These are phyloP conservation scores for Apamea monoglypha DNA, from an alignment of 2,888 invertebrate species.

Conservation along the genomic window DNA sequence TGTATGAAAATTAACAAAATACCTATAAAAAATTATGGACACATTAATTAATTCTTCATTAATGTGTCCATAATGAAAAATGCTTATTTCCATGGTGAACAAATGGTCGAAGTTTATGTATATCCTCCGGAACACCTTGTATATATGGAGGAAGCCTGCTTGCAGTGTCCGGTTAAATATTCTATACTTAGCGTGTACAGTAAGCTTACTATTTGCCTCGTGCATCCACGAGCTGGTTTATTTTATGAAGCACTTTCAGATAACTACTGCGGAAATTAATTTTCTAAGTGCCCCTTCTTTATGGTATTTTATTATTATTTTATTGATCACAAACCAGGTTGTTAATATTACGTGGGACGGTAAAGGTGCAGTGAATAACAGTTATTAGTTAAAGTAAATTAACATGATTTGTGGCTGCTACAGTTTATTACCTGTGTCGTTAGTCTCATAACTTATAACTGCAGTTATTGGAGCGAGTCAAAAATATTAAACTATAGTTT, in stretches of 20 bases:
- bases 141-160: neutral
- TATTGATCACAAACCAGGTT: slow-evolving; percentile 25
- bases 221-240: slow-evolving; percentile 4
- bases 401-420: slow-evolving; percentile 48
- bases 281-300: slow-evolving; percentile 14
- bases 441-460: slow-evolving; percentile 33
- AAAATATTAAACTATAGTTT: slow-evolving; percentile 3
- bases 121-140: no score
- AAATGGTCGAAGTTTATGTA: no score
- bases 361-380: slow-evolving; percentile 31
- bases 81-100: no score
- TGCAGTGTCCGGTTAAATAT: neutral
- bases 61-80: no score
- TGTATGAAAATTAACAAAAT: no score
- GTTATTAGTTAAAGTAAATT: slow-evolving; percentile 50
- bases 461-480: slow-evolving; percentile 19
- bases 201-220: neutral
- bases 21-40: no score
- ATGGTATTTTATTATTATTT: slow-evolving; percentile 27
- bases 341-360: slow-evolving; percentile 33
- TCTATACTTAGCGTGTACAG: neutral
- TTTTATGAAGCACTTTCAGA: slow-evolving; percentile 8
- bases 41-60: no score
- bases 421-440: slow-evolving; percentile 44
- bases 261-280: slow-evolving; percentile 30